Base-by-base conservation (phyloP, 2,113 vertebrate genomes). In the Scortum barcoo region DNA sequence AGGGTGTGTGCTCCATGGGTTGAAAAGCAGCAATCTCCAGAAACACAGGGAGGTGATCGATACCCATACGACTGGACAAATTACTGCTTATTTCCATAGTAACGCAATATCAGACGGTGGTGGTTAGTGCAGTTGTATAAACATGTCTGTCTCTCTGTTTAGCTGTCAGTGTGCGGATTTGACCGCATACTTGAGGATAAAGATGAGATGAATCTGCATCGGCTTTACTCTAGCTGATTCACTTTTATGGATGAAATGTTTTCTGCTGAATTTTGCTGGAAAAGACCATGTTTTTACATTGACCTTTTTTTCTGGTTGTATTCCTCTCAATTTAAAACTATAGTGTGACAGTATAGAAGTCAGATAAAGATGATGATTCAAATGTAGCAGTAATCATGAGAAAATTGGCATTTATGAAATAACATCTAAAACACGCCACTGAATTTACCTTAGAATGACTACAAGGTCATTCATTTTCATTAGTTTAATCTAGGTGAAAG, bases 81-180 rank as follows among this genome's bases (percentile, higher is more conserved):
- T 83, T 81, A 81, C 72, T 70, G 86, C 81, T 83, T 86, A 90
- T 94, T 92, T 88, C 89, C 88, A 92, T 83, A 86, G 92, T 77
- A 92, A 94, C 91, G 58, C 77, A 78, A 81, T 81, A 85, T 85
- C 75, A 87, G 86, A 36, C n/a, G 4, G 70, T 54, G 80, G 62
- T 78, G 56, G 71, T 72, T 74, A 60, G 69, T 67, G 61, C 7
- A 14, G 44, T 72, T 71, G 74, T 86, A 63, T 87, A 66, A 70
- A 83, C 62, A 63, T 44, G 33, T 36, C 19, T n/a, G 16, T 85
- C 42, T 57, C 11, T 65, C 36, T 56, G 3, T 62, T 20, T 42
- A 5, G 28, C 66, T 68, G 76, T 78, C 67, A 74, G 54, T 58
- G 3, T 76, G 83, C n/a, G 36, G n/a, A 74, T 40, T 73, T 80